Conservation (phyloP, 2,888 invertebrate genomes). For the Pheosia tremula region DNA sequence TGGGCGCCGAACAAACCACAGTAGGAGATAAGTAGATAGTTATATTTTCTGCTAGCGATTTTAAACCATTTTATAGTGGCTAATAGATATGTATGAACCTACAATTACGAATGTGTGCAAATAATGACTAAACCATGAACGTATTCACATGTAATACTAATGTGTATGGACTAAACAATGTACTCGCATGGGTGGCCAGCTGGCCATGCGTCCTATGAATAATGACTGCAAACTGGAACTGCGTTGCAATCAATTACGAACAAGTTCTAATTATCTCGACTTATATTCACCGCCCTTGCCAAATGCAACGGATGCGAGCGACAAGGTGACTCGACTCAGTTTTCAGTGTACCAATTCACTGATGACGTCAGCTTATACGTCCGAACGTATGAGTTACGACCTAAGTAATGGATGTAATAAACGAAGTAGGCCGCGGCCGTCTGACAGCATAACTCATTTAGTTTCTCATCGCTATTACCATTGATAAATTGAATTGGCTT, state of each 20-base stretch:
- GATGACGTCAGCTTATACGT: constrained; percentile 18
- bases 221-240: constrained; percentile 28
- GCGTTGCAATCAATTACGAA: constrained; percentile 45
- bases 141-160: no score
- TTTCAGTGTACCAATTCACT: constrained; percentile 1
- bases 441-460: constrained; percentile 11
- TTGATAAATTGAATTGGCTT: not conserved
- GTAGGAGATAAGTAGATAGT: no score
- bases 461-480: constrained; percentile 9
- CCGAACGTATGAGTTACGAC: constrained; percentile 27
- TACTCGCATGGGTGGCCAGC: constrained; percentile 20
- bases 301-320: constrained; percentile 50
- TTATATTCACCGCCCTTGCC: constrained; percentile 35
- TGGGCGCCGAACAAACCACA: no score
- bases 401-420: constrained; percentile 13
- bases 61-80: no score
- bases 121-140: not conserved
- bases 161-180: not conserved
- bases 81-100: no score
- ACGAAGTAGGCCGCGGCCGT: constrained; percentile 19
- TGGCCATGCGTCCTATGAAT: constrained; percentile 29
- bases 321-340: constrained; percentile 41
- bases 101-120: no score
- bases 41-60: no score
- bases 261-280: constrained; percentile 46